These are phyloP conservation scores for Bellardia pandia DNA, from an alignment of 2,888 invertebrate species.

Conservation along the genomic window DNA sequence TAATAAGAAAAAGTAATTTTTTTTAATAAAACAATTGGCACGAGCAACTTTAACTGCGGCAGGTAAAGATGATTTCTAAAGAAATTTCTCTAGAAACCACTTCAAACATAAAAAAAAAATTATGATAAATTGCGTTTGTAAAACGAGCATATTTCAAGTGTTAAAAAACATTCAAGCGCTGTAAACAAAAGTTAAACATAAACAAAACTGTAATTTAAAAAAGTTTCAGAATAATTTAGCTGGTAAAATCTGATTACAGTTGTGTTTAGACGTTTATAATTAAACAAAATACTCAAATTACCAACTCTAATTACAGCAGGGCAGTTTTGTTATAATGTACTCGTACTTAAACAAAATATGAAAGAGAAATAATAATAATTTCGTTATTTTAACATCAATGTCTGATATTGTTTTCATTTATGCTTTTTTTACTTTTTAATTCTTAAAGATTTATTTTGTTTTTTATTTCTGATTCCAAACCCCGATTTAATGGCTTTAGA, in stretches of 20 bases:
- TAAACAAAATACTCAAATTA: conserved; percentile 44
- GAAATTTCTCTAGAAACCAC: background rate
- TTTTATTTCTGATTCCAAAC: background rate
- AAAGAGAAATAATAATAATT: conserved; percentile 10
- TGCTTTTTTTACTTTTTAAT: background rate
- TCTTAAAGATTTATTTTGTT: background rate
- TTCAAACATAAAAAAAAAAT: background rate
- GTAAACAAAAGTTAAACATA: background rate
- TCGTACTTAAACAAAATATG: background rate
- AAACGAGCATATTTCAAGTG: conserved; percentile 24
- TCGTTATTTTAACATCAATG: conserved; percentile 24
- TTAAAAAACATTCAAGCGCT: background rate
- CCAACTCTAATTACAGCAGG: conserved; percentile 53
- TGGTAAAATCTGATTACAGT: conserved; percentile 4
- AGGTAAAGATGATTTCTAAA: conserved; percentile 21
- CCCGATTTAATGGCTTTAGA: conserved; percentile 30
- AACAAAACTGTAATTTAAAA: conserved; percentile 19
- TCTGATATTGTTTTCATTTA: conserved; percentile 21
- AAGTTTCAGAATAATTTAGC: background rate
- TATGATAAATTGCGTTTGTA: conserved; percentile 20
- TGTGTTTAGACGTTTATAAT: background rate
- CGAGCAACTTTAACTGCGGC: conserved; percentile 5
- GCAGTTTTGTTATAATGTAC: background rate
- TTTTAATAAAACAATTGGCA: background rate
- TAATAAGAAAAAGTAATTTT: background rate